Evolutionary conservation across 2,113 vertebrate species (phyloP).

Genomic region (Tupaia chinensis): DNA sequence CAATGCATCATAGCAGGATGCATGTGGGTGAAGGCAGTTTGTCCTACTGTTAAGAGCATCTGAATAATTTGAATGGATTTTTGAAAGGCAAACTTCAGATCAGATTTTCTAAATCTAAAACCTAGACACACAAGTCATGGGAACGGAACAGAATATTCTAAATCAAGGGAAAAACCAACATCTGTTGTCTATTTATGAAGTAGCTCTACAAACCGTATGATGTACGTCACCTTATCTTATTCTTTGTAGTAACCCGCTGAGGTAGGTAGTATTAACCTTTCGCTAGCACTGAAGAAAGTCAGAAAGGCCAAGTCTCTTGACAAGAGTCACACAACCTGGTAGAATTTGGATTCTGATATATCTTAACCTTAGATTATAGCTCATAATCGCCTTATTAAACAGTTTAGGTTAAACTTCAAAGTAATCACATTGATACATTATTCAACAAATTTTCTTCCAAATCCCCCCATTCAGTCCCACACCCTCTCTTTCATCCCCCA

Average conservation of each 20-base stretch:
- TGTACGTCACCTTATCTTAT: background rate
- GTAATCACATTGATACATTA: background rate
- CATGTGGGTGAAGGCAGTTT: background rate
- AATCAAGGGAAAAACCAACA: background rate
- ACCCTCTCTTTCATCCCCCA: background rate
- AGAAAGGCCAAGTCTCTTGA: background rate
- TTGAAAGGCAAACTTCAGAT: background rate
- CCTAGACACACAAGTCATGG: background rate
- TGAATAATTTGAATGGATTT: too few relatives aligned
- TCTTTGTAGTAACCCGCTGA: background rate
- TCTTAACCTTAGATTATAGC: background rate
- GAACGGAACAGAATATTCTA: background rate
- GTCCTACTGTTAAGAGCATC: too few relatives aligned
- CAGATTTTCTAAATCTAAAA: background rate
- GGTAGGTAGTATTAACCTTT: background rate
- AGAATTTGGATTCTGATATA: background rate
- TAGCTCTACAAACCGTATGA: background rate
- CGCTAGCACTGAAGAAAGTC: background rate
- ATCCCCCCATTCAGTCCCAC: too few relatives aligned
- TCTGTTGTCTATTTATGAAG: background rate
- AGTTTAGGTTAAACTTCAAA: background rate
- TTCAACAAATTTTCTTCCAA: too few relatives aligned
- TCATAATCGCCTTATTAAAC: background rate
- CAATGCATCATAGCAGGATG: background rate
- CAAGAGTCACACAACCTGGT: background rate